Evolutionary conservation across 2,113 vertebrate genomes (phyloP).

Genomic region (Dolichallabes microphthalmus): DNA sequence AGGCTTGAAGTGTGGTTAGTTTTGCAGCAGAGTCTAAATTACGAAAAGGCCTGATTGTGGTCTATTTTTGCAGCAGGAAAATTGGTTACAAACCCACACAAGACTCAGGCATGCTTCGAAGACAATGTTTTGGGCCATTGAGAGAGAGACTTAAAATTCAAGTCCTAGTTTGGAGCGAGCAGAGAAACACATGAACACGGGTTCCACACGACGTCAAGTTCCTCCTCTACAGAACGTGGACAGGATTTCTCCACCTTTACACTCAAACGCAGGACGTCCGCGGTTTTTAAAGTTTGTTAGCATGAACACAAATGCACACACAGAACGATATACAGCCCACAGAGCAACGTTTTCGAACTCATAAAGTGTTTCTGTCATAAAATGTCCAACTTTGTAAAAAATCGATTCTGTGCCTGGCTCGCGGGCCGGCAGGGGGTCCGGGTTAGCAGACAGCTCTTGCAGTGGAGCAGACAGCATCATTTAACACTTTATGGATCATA

Average conservation of each 20-base stretch:
- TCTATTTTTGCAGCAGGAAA: conserved; percentile 26
- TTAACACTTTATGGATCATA: conserved; percentile 56
- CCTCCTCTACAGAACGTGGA: not conserved
- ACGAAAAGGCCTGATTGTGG: conserved; percentile 27
- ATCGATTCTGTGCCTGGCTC: conserved; percentile 27
- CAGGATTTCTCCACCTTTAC: not conserved
- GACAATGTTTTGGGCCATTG: conserved; percentile 9
- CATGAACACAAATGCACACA: not conserved
- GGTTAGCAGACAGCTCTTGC: conserved; percentile 38
- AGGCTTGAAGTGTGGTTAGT: conserved; percentile 36
- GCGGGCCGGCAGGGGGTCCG: not conserved
- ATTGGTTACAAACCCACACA: conserved; percentile 40
- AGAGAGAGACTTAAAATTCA: conserved; percentile 25
- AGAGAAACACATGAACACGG: not conserved
- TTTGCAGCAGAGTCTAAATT: conserved; percentile 24
- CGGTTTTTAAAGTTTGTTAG: not conserved
- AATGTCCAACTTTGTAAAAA: conserved; percentile 19
- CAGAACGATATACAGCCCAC: too few relatives aligned
- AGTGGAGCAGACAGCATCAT: conserved; percentile 47
- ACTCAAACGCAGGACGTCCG: not conserved
- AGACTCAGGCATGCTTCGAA: conserved; percentile 25
- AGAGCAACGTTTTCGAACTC: not conserved
- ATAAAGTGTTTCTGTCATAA: conserved; percentile 22
- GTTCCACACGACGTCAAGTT: not conserved
- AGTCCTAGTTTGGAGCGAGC: not conserved